phyloP scores from a whole-genome alignment of 2,797 vertebrate genomes.

The Argya squamiceps region DNA sequence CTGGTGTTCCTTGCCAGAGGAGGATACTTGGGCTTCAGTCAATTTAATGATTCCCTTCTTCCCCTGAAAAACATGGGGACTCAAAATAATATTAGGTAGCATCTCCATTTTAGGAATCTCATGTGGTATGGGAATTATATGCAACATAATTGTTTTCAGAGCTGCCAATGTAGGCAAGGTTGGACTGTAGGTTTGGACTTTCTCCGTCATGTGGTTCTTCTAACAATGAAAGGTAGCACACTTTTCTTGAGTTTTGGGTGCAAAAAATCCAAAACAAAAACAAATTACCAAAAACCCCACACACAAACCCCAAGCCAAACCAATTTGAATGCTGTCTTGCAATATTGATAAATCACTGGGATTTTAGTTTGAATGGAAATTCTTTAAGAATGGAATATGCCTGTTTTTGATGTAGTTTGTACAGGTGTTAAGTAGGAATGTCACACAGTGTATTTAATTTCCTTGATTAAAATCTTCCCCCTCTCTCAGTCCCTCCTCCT shows the following conservation, averaged over 20 bases:
- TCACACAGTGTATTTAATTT: not conserved
- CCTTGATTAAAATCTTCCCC: not conserved
- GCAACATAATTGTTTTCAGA: not conserved
- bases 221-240: not conserved
- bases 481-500: not conserved
- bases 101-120: not conserved
- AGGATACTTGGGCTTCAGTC: not conserved
- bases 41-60: not conserved
- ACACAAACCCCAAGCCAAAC: not conserved
- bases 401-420: not conserved
- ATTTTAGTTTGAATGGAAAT: not conserved
- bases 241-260: not conserved
- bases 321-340: not conserved
- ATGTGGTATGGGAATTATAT: not conserved
- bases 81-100: not conserved
- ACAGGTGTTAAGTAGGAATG: not conserved
- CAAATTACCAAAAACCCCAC: rapidly evolving
- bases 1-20: not conserved
- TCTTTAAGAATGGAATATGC: not conserved
- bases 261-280: not conserved
- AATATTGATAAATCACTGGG: not conserved
- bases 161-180: not conserved
- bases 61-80: not conserved
- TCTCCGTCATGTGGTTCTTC: not conserved
- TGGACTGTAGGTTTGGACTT: not conserved